phyloP scores from a whole-genome alignment of 2,888 invertebrate species.

The Morpho achilles region DNA sequence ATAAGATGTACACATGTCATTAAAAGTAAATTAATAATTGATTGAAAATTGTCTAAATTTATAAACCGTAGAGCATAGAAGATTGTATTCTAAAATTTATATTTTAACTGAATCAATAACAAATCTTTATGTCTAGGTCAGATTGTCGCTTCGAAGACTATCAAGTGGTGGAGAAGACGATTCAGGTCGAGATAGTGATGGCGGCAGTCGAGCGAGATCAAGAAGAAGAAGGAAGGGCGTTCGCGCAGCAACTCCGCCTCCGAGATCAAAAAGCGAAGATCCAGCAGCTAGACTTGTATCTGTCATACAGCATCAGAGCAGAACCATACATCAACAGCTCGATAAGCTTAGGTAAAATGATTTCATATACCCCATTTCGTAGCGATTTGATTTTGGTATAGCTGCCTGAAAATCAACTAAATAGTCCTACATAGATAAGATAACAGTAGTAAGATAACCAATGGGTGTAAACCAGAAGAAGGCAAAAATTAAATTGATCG shows the following conservation, averaged over 20 bases:
- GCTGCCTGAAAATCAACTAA: too few relatives aligned
- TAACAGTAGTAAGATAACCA: background rate
- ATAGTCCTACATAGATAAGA: background rate
- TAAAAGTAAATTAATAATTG: too few relatives aligned
- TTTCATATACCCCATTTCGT: too few relatives aligned
- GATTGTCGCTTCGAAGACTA: slow-evolving; percentile 64
- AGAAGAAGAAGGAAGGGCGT: slow-evolving; percentile 49
- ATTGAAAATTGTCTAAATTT: too few relatives aligned
- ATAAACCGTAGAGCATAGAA: too few relatives aligned
- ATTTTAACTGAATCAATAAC: too few relatives aligned
- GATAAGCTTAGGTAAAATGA: slow-evolving; percentile 63
- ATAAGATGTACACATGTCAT: too few relatives aligned
- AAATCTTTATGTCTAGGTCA: slow-evolving; percentile 44
- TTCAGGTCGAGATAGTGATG: slow-evolving; percentile 71
- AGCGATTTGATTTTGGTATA: too few relatives aligned
- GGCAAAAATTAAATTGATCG: background rate
- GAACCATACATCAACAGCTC: slow-evolving; percentile 69
- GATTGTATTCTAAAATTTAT: too few relatives aligned
- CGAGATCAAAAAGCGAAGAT: slow-evolving; percentile 53
- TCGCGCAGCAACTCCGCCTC: slow-evolving; percentile 56
- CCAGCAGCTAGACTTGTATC: slow-evolving; percentile 67
- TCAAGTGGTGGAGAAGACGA: slow-evolving; percentile 74
- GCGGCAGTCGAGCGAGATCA: slow-evolving; percentile 51
- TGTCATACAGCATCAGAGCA: slow-evolving; percentile 70
- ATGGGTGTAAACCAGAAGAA: background rate